Conservation (phyloP, 2,888 invertebrate genomes). For the Troides aeacus region DNA sequence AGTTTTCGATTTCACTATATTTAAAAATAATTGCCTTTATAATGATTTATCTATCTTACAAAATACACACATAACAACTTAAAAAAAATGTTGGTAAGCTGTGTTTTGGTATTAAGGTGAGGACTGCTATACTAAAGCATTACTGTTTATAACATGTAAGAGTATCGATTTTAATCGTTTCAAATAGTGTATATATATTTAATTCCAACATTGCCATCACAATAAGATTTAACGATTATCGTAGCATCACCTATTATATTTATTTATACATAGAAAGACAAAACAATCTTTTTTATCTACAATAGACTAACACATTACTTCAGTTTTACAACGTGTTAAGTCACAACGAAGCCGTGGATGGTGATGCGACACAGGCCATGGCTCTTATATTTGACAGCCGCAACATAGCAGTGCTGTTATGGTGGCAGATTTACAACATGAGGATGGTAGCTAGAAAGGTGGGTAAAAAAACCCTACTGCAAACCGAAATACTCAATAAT, state of each 20-base stretch:
- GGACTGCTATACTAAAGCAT: slow-evolving; percentile 70
- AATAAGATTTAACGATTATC: slow-evolving; percentile 6
- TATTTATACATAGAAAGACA: background rate
- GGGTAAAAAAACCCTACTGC: no score
- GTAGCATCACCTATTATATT: slow-evolving; percentile 2
- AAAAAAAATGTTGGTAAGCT: slow-evolving; percentile 78
- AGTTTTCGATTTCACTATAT: slow-evolving; percentile 55
- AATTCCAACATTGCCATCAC: slow-evolving; percentile 10
- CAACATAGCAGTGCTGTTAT: no score
- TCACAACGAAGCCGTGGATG: no score
- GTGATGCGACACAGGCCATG: no score
- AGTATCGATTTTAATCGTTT: slow-evolving; percentile 24
- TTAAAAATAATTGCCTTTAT: slow-evolving; percentile 67
- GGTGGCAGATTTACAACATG: no score
- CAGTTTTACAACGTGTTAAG: no score
- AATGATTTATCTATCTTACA: slow-evolving; percentile 69
- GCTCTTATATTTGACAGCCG: no score
- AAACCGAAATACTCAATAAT: no score
- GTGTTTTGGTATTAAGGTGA: slow-evolving; percentile 80
- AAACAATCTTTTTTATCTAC: slow-evolving; percentile 1
- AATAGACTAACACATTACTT: no score
- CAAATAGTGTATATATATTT: slow-evolving; percentile 15
- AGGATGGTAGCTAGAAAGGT: no score
- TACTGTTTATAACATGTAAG: slow-evolving; percentile 38
- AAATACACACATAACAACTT: slow-evolving; percentile 73